phyloP scores from a whole-genome alignment of 2,113 vertebrate species.

The Siphamia tubifer region DNA sequence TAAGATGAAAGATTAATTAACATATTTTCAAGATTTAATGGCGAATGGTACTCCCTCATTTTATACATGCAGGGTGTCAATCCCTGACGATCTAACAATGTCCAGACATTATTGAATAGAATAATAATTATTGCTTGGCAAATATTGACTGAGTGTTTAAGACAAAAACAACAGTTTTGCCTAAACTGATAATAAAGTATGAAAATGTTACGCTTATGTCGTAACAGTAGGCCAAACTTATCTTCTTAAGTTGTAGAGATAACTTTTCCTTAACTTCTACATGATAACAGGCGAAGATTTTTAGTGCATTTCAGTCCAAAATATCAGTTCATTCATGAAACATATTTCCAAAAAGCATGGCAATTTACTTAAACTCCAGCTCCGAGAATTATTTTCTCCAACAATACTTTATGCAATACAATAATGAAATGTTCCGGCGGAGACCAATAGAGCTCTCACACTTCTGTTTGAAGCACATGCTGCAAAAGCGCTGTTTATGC shows the following conservation, averaged over 20 bases:
- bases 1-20: slow-evolving; percentile 89
- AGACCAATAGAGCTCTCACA: slow-evolving; percentile 86
- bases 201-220: slow-evolving; percentile 87
- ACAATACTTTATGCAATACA: slow-evolving; percentile 92
- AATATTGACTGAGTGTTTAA: slow-evolving; percentile 91
- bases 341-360: slow-evolving; percentile 87
- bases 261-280: slow-evolving; percentile 82
- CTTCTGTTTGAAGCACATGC: slow-evolving; percentile 92
- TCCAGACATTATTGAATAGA: slow-evolving; percentile 92
- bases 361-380: slow-evolving; percentile 82
- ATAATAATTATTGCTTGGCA: slow-evolving; percentile 91
- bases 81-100: slow-evolving; percentile 93
- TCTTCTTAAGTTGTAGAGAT: slow-evolving; percentile 84
- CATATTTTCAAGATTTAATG: slow-evolving; percentile 89
- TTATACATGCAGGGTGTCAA: slow-evolving; percentile 95
- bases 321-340: slow-evolving; percentile 81
- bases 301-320: slow-evolving; percentile 94
- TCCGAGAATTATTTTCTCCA: slow-evolving; percentile 76
- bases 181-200: slow-evolving; percentile 84
- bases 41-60: slow-evolving; percentile 90
- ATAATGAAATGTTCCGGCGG: slow-evolving; percentile 81
- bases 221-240: slow-evolving; percentile 83
- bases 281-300: slow-evolving; percentile 89
- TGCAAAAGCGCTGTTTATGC: slow-evolving; percentile 87
- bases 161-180: slow-evolving; percentile 85